Evolutionary conservation across 2,888 invertebrate genomes (phyloP).

Genomic region (Incurvaria masculella): DNA sequence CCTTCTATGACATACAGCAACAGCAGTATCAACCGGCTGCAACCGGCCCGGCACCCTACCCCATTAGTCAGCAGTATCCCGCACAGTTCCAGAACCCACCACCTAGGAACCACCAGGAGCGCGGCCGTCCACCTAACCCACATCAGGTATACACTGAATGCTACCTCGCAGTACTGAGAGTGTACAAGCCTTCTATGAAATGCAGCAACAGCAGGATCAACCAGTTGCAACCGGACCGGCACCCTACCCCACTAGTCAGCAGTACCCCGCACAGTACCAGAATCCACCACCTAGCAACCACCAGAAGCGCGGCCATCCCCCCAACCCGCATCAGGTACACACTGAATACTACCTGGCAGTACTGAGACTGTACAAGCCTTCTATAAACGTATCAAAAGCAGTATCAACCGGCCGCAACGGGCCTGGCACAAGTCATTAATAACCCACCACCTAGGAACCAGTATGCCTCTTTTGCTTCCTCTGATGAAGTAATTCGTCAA

Average conservation of each 20-base stretch:
- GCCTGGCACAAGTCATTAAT: constrained; percentile 40
- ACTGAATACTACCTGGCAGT: constrained; percentile 11
- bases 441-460: constrained; percentile 53
- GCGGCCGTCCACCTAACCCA: constrained; percentile 51
- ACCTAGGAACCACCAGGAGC: constrained; percentile 53
- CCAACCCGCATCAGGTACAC: too few relatives aligned
- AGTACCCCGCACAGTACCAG: too few relatives aligned
- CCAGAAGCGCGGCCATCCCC: too few relatives aligned
- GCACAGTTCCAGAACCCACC: constrained; percentile 40
- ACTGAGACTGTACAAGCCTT: constrained; percentile 49
- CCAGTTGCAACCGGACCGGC: too few relatives aligned
- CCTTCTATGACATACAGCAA: constrained; percentile 57
- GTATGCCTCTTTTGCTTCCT: too few relatives aligned
- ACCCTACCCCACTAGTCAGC: too few relatives aligned
- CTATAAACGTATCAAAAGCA: constrained; percentile 57
- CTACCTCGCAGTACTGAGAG: too few relatives aligned
- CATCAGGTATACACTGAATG: constrained; percentile 32
- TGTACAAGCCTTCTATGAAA: constrained; percentile 7
- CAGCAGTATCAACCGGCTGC: constrained; percentile 50
- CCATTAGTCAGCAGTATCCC: constrained; percentile 40
- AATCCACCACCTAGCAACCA: too few relatives aligned
- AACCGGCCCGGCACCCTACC: constrained; percentile 40
- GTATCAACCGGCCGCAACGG: constrained; percentile 49
- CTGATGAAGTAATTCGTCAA: too few relatives aligned
- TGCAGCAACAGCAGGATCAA: too few relatives aligned